Evolutionary conservation across 2,888 invertebrate genomes (phyloP).

Genomic region (Gari tellinella): DNA sequence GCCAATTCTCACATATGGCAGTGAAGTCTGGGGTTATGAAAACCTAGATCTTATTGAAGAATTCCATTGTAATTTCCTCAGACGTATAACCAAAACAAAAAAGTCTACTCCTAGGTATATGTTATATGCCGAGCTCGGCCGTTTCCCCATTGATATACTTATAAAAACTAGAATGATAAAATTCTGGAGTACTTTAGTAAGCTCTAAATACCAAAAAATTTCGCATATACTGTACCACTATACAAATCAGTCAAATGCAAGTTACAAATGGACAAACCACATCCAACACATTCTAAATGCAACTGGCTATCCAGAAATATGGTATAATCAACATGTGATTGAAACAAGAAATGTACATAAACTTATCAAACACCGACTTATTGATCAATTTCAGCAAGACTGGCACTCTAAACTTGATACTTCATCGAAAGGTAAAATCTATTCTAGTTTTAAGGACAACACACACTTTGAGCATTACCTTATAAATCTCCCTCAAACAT

Average conservation of each 20-base stretch:
- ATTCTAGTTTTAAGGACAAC: neutral
- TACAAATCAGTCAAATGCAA: neutral
- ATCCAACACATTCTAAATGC: conserved; percentile 1
- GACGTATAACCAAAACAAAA: conserved; percentile 1
- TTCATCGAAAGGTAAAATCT: neutral
- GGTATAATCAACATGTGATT: neutral
- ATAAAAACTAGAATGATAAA: neutral
- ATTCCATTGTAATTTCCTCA: neutral
- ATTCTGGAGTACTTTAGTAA: conserved; percentile 1
- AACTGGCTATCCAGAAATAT: neutral
- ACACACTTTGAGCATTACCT: neutral
- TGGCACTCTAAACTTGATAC: neutral
- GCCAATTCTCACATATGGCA: neutral
- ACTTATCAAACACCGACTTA: neutral
- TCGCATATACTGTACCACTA: neutral
- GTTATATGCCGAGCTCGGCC: conserved; percentile 12
- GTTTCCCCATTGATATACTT: neutral
- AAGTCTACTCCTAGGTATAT: conserved; percentile 6
- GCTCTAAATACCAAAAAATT: neutral
- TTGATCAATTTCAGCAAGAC: conserved; percentile 3
- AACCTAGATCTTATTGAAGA: conserved; percentile 4
- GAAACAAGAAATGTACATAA: neutral
- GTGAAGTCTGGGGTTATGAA: conserved; percentile 8
- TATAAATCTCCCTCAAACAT: neutral
- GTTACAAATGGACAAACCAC: neutral